These are phyloP conservation scores for Bufo bufo DNA, from an alignment of 2,113 vertebrate species.

Conservation along the genomic window DNA sequence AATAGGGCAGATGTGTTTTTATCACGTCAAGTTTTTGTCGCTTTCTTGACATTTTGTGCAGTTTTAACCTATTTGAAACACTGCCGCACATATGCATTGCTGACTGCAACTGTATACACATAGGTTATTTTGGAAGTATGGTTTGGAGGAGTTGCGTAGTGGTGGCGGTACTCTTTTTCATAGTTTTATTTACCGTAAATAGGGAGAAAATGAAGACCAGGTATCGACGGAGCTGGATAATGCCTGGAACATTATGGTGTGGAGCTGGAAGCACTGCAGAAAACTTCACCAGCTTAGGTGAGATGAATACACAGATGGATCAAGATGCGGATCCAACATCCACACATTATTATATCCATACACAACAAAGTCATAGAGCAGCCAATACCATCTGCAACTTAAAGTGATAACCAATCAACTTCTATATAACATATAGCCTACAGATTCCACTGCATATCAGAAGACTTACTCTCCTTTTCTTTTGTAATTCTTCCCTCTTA, in stretches of 20 bases:
- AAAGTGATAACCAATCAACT: neutral
- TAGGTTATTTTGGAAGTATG: neutral
- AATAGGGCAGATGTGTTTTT: neutral
- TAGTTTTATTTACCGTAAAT: neutral
- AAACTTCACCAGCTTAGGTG: slow-evolving; percentile 77
- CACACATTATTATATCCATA: neutral
- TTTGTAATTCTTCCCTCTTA: slow-evolving; percentile 59
- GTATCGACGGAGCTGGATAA: slow-evolving; percentile 77
- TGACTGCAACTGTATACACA: neutral
- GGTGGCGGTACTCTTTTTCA: neutral
- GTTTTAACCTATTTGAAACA: neutral
- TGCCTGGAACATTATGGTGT: slow-evolving; percentile 91
- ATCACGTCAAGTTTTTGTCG: neutral
- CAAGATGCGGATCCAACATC: neutral
- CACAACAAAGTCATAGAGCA: neutral
- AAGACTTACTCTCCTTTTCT: neutral
- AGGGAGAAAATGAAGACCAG: slow-evolving; percentile 46
- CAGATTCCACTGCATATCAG: neutral
- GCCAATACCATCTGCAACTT: neutral
- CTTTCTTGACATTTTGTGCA: neutral
- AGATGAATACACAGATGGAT: slow-evolving; percentile 35
- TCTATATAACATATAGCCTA: neutral
- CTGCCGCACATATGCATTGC: neutral
- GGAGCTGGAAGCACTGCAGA: slow-evolving; percentile 81
- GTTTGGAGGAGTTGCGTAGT: neutral